Conservation (phyloP, 2,113 vertebrate genomes). For the Eurystomus gularis region DNA sequence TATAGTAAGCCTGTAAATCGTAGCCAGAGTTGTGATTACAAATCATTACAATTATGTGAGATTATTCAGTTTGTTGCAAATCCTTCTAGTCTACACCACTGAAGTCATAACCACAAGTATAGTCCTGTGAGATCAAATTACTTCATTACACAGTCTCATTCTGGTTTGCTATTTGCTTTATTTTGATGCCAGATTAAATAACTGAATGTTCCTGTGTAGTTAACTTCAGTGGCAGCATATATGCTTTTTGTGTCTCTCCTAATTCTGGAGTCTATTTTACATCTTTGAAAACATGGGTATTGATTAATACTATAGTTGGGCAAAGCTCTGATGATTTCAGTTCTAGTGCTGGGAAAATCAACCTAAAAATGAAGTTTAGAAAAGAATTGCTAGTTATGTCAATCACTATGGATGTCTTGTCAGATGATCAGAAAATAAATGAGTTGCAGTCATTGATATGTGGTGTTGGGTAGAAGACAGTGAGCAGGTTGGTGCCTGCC, state of each 20-base stretch:
- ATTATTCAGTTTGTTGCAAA: conserved; percentile 61
- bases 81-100: conserved; percentile 43
- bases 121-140: conserved; percentile 60
- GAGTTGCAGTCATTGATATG: rapidly evolving
- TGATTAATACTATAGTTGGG: background rate
- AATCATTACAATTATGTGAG: conserved; percentile 40
- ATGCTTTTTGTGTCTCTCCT: background rate
- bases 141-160: conserved; percentile 38
- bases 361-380: background rate
- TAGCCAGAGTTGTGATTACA: conserved; percentile 36
- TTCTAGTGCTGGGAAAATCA: background rate
- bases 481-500: background rate
- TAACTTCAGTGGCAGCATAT: background rate
- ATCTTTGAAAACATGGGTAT: background rate
- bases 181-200: conserved; percentile 49
- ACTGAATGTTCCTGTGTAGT: conserved; percentile 36
- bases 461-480: background rate
- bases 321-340: background rate
- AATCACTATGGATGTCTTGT: background rate
- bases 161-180: conserved; percentile 52
- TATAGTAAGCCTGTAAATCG: conserved; percentile 16
- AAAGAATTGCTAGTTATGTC: background rate
- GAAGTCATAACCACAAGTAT: conserved; percentile 50
- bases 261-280: conserved; percentile 35
- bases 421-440: background rate